A percentile compares a stretch with the other conserved stretches of the same genome.
phyloP scores from a whole-genome alignment of 2,888 invertebrate species.

The Mystacides longicornis region DNA sequence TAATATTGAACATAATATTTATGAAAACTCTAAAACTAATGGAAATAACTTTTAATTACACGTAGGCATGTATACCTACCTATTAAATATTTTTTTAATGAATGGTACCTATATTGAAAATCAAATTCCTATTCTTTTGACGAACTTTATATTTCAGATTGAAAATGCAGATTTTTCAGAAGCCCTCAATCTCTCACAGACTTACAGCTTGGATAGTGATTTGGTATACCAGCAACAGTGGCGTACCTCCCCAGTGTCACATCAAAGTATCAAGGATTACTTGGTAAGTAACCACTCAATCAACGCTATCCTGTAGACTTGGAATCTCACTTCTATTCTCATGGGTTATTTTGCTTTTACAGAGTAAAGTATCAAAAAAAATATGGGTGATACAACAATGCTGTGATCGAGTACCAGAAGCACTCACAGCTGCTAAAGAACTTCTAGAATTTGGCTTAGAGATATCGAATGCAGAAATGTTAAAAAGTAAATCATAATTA shows the following conservation, averaged over 20 bases:
- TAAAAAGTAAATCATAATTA: conserved; percentile 37
- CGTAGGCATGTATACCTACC: too few relatives aligned
- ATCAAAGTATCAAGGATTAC: conserved; percentile 66
- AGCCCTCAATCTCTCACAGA: conserved; percentile 60
- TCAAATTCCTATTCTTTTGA: too few relatives aligned
- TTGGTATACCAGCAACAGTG: conserved; percentile 74
- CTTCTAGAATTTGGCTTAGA: conserved; percentile 65
- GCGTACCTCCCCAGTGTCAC: conserved; percentile 62
- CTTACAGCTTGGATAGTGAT: conserved; percentile 66
- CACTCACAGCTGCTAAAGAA: conserved; percentile 62
- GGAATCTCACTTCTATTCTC: too few relatives aligned
- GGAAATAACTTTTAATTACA: too few relatives aligned
- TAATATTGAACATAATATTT: too few relatives aligned
- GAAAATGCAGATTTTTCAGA: conserved; percentile 65
- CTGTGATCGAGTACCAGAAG: conserved; percentile 64
- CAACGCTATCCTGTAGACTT: too few relatives aligned
- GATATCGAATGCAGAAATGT: conserved; percentile 58
- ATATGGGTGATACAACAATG: conserved; percentile 78
- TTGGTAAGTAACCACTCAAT: conserved; percentile 50
- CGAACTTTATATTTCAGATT: conserved; percentile 47
- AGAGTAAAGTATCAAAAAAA: conserved; percentile 69
- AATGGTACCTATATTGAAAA: too few relatives aligned
- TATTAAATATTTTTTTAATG: too few relatives aligned
- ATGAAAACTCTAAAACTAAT: too few relatives aligned
- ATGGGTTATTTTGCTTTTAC: too few relatives aligned